These are phyloP conservation scores for Isoperla grammatica DNA, from an alignment of 2,888 invertebrate species.

Conservation along the genomic window DNA sequence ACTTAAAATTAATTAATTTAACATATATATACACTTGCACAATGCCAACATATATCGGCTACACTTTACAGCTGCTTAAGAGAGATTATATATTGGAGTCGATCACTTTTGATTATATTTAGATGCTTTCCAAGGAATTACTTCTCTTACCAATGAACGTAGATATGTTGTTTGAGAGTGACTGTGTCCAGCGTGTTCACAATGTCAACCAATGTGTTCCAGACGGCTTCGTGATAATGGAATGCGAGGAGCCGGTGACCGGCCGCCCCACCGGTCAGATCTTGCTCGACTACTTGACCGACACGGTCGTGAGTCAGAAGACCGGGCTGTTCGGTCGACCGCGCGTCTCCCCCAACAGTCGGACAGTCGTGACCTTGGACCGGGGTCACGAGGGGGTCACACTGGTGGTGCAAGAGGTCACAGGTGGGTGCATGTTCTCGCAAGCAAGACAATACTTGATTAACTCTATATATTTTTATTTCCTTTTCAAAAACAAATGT, in stretches of 20 bases:
- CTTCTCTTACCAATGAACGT: too few species aligned
- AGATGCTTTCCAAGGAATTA: too few species aligned
- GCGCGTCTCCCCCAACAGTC: slow-evolving; percentile 63
- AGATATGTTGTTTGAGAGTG: too few species aligned
- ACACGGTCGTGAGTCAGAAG: slow-evolving; percentile 59
- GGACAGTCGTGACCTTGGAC: slow-evolving; percentile 62
- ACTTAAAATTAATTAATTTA: too few species aligned
- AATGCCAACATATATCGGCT: too few species aligned
- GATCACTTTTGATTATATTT: too few species aligned
- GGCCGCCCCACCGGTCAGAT: slow-evolving; percentile 59
- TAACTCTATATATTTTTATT: too few species aligned
- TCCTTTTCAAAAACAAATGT: too few species aligned
- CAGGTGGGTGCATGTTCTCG: slow-evolving; percentile 45
- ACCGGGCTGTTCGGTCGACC: slow-evolving; percentile 59
- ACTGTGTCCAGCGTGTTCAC: background rate
- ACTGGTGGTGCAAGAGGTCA: slow-evolving; percentile 59
- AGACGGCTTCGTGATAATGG: slow-evolving; percentile 67
- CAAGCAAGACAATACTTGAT: background rate
- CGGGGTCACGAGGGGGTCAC: slow-evolving; percentile 52
- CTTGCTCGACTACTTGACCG: slow-evolving; percentile 65
- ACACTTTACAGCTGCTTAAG: too few species aligned
- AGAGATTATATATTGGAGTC: too few species aligned
- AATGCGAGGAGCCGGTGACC: slow-evolving; percentile 63
- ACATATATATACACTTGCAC: too few species aligned
- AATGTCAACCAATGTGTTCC: slow-evolving; percentile 20